Evolutionary conservation across 37 sponge, comb jelly and placozoan species (phyloP), one percentile per base, ranked within the genome.

Genomic region (Ephydatia muelleri): DNA sequence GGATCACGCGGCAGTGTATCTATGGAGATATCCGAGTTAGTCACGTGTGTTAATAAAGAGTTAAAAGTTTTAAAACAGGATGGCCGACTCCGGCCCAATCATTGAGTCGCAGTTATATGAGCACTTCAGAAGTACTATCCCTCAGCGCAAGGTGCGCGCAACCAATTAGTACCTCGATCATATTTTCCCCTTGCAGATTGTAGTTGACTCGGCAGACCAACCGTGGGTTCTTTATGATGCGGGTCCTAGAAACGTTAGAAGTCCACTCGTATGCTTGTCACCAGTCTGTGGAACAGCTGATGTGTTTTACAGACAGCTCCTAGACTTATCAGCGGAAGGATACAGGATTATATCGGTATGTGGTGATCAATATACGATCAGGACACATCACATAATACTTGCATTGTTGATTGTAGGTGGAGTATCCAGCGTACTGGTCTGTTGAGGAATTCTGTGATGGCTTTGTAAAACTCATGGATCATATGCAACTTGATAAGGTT

Each of bases 181-280:
- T 28, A 68, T 43, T 9, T 43, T 43, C 3, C 43, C 38, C 22
- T 38, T 72, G 26, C 83, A 92, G 93, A 78, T 92, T 48, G 75
- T 85, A 21, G 88, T 92, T 14, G 93, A 92, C 49, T 69, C 84
- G 22, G 49, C 86, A 33, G 87, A 91, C 13, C 87, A 94, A 35
- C 69, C 87, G 4, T 98, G 99, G 99, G 82, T 86, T 23, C 64
- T 96, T 75, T 98, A 98, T 74, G 99, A 98, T 85, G 94, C 97
- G 67, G 99, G 99, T 19, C 99, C 99, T n/a, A 82, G 85, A 37
- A 47, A 84, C 30, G 95, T 98, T 16, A 82, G 83, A 21, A 92
- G 94, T 72, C 99, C 99, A 1, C 78, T 98, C 33, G 84, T 98
- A 16, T 97, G 92, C 57, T 73, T 98, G 12, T 92, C 99, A 27